Base-by-base conservation (phyloP, 2,888 invertebrate genomes). In the Ellobium chinense region DNA sequence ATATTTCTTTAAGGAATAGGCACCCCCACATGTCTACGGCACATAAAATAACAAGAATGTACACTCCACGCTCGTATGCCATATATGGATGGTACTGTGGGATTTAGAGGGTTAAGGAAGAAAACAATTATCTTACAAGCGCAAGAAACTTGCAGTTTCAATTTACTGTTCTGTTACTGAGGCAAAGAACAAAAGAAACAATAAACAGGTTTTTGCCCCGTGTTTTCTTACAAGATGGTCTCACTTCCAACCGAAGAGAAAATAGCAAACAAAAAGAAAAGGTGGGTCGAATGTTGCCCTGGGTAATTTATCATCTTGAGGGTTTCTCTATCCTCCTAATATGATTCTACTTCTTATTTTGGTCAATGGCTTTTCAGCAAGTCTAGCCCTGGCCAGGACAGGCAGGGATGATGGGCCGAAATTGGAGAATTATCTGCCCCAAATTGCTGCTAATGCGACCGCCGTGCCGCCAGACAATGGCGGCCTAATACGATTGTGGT, bases 381-480 rank as follows among this genome's bases (percentile, higher is more conserved):
- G 69, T 34, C 62, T 46, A 12, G 39, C 29, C 46, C 37, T n/a
- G 21, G 24, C n/a, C 27, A n/a, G 60, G 78, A 46, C 62, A 54
- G 34, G 72, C 18, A 29, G 34, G 54, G 39, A 24, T 31, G 78
- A 70, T 70, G 54, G 46, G 24, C 31, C 39, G 7, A 66, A 74
- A 80, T 68, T 56, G 36, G 66, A 46, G 80, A 80, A 80, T 80
- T 73, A 80, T 80, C 74, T 37, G 54, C 24, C 60, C 80, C 27
- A 74, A 80, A 80, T 80, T 80, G 80, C 34, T 36, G 68, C 74
- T 80, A 80, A 80, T 80, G 60, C 74, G 58, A 66, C 68, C n/a
- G 60, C 36, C 34, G 58, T 34, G 27, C 4, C 65, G 39, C 21
- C 37, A 36, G 74, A 66, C 80, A 66, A 68, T 58, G 80, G 74